These are phyloP conservation scores for Halcyon badia DNA, from an alignment of 2,797 vertebrate species.

Conservation along the genomic window DNA sequence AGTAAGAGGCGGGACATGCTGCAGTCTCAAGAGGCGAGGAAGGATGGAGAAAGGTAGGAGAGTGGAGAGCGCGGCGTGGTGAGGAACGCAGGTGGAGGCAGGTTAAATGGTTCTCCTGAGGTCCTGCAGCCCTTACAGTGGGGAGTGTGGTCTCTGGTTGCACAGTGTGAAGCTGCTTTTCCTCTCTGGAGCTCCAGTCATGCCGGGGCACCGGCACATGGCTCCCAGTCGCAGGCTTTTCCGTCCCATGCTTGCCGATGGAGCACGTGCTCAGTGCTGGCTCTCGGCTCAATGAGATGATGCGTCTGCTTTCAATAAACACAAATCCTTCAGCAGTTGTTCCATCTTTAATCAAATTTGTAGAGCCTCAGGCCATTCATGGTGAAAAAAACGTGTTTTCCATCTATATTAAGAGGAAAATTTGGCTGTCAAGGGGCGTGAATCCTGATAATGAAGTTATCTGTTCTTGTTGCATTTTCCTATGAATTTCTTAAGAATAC, in stretches of 20 bases:
- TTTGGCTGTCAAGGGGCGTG: background rate
- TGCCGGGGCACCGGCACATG: accelerated
- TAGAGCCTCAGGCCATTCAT: background rate
- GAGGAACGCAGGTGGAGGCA: accelerated
- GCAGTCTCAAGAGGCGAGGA: accelerated
- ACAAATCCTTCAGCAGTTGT: background rate
- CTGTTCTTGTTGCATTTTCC: background rate
- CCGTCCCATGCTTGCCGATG: accelerated
- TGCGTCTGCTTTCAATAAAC: accelerated
- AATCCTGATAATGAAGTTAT: background rate
- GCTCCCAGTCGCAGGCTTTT: background rate
- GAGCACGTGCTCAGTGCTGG: background rate
- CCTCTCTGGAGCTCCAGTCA: accelerated
- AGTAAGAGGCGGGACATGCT: accelerated
- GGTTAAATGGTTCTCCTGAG: accelerated
- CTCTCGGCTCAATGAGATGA: accelerated
- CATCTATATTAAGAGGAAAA: background rate
- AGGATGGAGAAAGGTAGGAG: background rate
- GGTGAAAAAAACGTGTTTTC: background rate
- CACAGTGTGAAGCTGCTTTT: background rate
- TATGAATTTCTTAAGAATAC: background rate
- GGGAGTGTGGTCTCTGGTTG: accelerated
- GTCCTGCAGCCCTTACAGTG: accelerated
- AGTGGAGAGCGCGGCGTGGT: accelerated
- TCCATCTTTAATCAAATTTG: conserved; percentile 10